These are phyloP conservation scores for Athalia circularis DNA, from an alignment of 2,888 invertebrate genomes.

Conservation along the genomic window DNA sequence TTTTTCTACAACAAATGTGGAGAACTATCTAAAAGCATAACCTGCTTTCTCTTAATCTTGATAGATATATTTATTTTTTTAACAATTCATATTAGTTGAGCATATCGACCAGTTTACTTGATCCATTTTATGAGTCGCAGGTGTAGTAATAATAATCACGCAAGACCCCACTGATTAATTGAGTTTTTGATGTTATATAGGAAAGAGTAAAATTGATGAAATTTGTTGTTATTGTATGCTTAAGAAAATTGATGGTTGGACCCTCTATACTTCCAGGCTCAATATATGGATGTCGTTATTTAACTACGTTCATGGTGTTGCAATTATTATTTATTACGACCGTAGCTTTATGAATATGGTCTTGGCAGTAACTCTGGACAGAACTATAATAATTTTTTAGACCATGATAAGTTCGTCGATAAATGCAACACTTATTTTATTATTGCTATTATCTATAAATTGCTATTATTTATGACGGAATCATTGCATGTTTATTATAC, in stretches of 20 bases:
- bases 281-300: no score
- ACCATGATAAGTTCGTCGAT: background rate
- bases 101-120: background rate
- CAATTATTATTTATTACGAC: background rate
- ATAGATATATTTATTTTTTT: slow-evolving; percentile 36
- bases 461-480: slow-evolving; percentile 42
- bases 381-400: background rate
- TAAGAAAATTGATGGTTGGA: no score
- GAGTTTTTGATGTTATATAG: no score
- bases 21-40: background rate
- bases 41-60: background rate
- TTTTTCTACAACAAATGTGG: slow-evolving; percentile 6
- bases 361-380: slow-evolving; percentile 39
- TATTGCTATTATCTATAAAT: slow-evolving; percentile 49
- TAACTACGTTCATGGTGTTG: background rate
- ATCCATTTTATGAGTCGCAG: no score
- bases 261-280: no score
- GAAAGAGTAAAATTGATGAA: no score
- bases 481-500: background rate
- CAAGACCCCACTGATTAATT: no score
- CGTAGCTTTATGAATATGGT: background rate
- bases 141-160: no score
- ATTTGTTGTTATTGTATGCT: no score
- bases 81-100: slow-evolving; percentile 43
- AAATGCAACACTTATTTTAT: slow-evolving; percentile 23